phyloP scores from a whole-genome alignment of 2,113 vertebrate species.

The Podarcis cretensis region DNA sequence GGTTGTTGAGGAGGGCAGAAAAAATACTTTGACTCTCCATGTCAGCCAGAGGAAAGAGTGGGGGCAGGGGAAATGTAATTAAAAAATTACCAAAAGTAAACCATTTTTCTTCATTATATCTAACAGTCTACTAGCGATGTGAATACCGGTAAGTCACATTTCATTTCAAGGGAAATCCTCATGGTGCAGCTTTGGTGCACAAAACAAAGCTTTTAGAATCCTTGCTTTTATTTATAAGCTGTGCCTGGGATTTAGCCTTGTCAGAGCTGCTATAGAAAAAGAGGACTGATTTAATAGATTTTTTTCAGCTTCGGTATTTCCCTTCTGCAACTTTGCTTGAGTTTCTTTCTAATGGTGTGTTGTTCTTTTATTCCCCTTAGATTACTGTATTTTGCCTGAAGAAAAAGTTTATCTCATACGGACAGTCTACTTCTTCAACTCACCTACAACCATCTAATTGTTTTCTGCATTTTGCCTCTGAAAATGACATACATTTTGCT shows the following conservation, averaged over 20 bases:
- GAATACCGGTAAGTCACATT: not conserved
- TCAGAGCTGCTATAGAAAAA: conserved; percentile 7
- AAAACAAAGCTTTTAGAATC: conserved; percentile 6
- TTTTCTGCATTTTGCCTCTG: not conserved
- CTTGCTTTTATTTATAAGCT: not conserved
- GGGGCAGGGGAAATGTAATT: not conserved
- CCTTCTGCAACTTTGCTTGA: not conserved
- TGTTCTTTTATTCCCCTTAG: not conserved
- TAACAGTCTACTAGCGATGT: not conserved
- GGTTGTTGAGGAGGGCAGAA: not conserved
- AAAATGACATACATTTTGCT: no score
- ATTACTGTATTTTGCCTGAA: not conserved
- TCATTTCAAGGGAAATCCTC: not conserved
- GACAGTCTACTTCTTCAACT: not conserved
- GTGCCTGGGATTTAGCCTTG: not conserved
- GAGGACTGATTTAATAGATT: not conserved
- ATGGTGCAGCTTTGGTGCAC: not conserved
- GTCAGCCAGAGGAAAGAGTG: not conserved
- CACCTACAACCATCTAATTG: not conserved
- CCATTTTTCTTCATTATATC: no score
- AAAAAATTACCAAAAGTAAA: not conserved
- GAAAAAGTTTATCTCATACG: not conserved
- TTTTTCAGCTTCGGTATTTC: not conserved
- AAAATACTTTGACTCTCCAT: no score
- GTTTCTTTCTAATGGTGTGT: not conserved